Evolutionary conservation across 2,888 invertebrate genomes (phyloP).

Genomic region (Pediacus dermestoides): DNA sequence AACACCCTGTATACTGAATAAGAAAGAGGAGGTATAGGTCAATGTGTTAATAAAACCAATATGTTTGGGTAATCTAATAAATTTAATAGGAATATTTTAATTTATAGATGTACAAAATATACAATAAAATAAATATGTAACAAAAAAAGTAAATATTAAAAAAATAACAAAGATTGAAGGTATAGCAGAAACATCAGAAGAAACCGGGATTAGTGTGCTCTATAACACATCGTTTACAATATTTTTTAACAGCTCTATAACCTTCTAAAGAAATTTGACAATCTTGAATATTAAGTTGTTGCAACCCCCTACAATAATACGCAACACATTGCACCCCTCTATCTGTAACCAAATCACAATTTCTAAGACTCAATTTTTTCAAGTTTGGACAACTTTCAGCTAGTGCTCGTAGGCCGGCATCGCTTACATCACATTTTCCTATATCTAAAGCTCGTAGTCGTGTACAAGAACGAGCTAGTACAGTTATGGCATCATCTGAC

Average conservation of each 20-base stretch:
- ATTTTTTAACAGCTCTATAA: conserved; percentile 87
- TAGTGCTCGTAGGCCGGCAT: conserved; percentile 79
- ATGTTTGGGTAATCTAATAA: too few relatives aligned
- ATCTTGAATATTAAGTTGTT: conserved; percentile 90
- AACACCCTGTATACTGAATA: too few relatives aligned
- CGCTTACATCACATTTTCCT: conserved; percentile 91
- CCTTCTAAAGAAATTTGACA: conserved; percentile 87
- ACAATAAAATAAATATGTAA: conserved; percentile 7
- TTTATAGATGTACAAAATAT: conserved; percentile 6
- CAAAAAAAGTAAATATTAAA: too few relatives aligned
- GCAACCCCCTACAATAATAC: conserved; percentile 83
- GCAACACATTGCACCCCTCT: conserved; percentile 84
- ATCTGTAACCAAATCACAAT: conserved; percentile 89
- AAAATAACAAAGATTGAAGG: too few relatives aligned
- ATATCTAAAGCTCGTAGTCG: conserved; percentile 83
- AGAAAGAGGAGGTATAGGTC: too few relatives aligned
- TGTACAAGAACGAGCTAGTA: conserved; percentile 81
- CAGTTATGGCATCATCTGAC: conserved; percentile 88
- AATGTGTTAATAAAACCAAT: neutral
- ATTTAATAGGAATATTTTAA: conserved; percentile 8
- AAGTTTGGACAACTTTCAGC: conserved; percentile 88
- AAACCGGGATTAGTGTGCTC: conserved; percentile 95
- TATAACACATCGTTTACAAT: conserved; percentile 88
- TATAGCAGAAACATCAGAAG: conserved; percentile 55
- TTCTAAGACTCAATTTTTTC: conserved; percentile 83